Evolutionary conservation across 2,888 invertebrate species (phyloP).

Genomic region (Pristionchus entomophagus): DNA sequence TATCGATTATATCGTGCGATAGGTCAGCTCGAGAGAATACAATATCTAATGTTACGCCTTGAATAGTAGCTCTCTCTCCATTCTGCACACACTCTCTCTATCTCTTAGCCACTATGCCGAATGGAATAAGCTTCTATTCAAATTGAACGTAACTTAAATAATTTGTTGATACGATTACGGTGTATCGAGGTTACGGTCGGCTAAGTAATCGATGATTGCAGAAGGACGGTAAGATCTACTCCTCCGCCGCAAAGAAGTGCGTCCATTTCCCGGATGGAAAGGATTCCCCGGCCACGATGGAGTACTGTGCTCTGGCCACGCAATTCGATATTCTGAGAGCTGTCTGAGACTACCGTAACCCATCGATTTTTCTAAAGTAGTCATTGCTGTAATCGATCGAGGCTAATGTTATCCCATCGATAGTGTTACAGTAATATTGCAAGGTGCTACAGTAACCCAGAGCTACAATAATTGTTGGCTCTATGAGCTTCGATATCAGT

Average conservation of each 20-base stretch:
- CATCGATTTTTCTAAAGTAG: no score
- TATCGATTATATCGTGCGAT: no score
- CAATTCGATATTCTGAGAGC: slow-evolving; percentile 38
- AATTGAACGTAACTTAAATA: no score
- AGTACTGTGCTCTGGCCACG: slow-evolving; percentile 41
- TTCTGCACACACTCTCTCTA: no score
- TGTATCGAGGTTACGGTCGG: no score
- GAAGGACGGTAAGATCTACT: slow-evolving; percentile 35
- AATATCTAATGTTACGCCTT: no score
- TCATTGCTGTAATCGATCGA: no score
- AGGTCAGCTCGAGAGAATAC: no score
- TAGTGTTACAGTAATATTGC: neutral
- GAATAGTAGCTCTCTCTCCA: no score
- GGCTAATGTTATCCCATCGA: neutral
- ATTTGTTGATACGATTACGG: no score
- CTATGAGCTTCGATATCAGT: slow-evolving; percentile 12
- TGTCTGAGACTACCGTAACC: neutral
- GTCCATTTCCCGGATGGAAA: slow-evolving; percentile 35
- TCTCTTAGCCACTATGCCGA: no score
- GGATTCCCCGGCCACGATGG: neutral
- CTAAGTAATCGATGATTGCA: neutral
- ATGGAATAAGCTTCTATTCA: no score
- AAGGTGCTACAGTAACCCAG: neutral
- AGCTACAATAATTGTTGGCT: neutral
- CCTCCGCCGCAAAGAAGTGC: slow-evolving; percentile 29